Base-by-base conservation (phyloP, 1,140 invertebrate species). In the Macrotrachela quadricornifera region DNA sequence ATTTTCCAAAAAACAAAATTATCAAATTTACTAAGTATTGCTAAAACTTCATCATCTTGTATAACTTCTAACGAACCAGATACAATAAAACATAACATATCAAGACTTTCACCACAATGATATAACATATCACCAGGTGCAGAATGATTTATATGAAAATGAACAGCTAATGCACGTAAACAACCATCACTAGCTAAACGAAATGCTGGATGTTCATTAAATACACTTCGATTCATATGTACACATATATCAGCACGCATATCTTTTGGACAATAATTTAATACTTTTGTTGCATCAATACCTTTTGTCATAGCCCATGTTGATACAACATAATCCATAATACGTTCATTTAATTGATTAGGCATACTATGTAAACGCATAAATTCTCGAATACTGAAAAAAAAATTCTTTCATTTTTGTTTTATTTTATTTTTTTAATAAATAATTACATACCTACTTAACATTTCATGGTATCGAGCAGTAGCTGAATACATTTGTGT, bases 211-310 rank as follows among this genome's bases (percentile, higher is more conserved):
- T 99, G 92, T 73, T 99, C 92, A 71, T 97, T 92, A 77, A 99
- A 99, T 59, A 99, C 92, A 74, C 97, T 97, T 56, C 94, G 77
- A 75, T 99, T 97, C 56, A 99, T 76, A 75, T 99, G 94, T 57
- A 99, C 92, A 73, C 92, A 97, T 64, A 99, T 92, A 71, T 99
- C 94, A 41, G 92, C 94, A 69, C 95, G 95, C 92, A 99, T 99
- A 73, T 99, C 94, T 72, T 99, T 99, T 2, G 94, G 94, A 74
- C 92, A 97, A 75, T 96, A 99, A 72, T 95, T 94, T 59, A 99
- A 77, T 57, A 99, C 77, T 80, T 97, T 97, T 63, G 86, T 81
- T 45, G 91, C 92, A 71, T 99, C 94, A 57, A 99, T 80, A 44
- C 94, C 94, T 68, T 96, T 96, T 46, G 87, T 96, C 82, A 97